Base-by-base conservation (phyloP, 2,888 invertebrate genomes). In the Calliphora vomitoria region DNA sequence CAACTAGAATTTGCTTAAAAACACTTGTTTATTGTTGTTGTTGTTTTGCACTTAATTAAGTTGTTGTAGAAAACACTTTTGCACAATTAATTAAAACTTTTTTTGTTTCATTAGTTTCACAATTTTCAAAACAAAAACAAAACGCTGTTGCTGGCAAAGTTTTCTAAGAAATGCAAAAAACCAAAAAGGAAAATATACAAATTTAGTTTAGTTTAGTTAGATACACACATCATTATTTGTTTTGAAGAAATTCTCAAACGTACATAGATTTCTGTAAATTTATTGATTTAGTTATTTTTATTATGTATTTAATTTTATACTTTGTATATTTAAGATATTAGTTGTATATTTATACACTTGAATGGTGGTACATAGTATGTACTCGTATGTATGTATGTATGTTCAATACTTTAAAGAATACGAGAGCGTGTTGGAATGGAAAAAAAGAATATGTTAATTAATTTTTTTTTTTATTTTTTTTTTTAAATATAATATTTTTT, bases 381-480 rank as follows among this genome's bases (percentile, higher is more conserved):
- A 68, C 55, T 69, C 20, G n/a, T 41, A 11, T 41, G 41, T 41
- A n/a, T 44, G 44, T 4, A 31, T 31, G 31, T 31, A 31, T 5
- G 31, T 44, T 8, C 10, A 44, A 5, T 10, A 44, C 11, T 3
- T 11, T 13, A 4, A 44, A 44, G 35, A 68, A 8, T 38, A 80
- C 38, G 60, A 41, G 25, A 80, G 50, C 62, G 62, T 53, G 50
- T 35, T 50, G 62, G 53, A 71, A 78, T 60, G 53, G 44, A 35
- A 74, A 76, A n/a, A 75, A 74, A 74, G 8, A 69, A 13, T 76
- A 82, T 78, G 66, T 84, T 72, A 81, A 87, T 81, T 87, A 76
- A 55, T 50, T 76, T 58, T 79, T 64, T 68, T 35, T 74, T 78
- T 78, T 41, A 10, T 60, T 66, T 38, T 62, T 84, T 74, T 68